A percentile compares a stretch with the other conserved stretches of the same genome.
Conservation (phyloP, 1,140 invertebrate species). For the Drosophila ironensis region DNA sequence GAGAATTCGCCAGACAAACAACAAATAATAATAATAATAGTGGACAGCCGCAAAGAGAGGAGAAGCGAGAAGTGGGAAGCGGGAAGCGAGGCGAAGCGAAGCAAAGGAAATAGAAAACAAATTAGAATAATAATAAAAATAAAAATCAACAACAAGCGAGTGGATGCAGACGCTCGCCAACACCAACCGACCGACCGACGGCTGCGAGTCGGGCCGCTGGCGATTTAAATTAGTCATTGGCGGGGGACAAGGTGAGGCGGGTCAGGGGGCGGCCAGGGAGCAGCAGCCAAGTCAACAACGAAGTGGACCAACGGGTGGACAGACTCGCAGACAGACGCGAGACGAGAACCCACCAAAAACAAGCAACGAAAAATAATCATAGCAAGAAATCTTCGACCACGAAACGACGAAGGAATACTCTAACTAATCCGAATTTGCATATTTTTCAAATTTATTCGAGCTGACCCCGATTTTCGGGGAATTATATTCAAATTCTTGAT, state of each 20-base stretch:
- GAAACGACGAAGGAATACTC: not conserved
- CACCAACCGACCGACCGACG: slow-evolving; percentile 5
- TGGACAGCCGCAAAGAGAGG: slow-evolving; percentile 10
- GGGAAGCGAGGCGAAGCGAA: slow-evolving; percentile 16
- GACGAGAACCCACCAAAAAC: slow-evolving; percentile 33
- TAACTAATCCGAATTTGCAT: not conserved
- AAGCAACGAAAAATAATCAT: slow-evolving; percentile 9
- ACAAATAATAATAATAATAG: slow-evolving; percentile 34
- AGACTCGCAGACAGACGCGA: slow-evolving; percentile 32
- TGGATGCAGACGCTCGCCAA: slow-evolving; percentile 19
- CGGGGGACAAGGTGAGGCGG: slow-evolving; percentile 5
- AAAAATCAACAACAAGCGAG: slow-evolving; percentile 34
- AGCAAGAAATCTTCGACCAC: not conserved
- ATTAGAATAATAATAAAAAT: slow-evolving; percentile 76
- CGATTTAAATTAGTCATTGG: slow-evolving; percentile 77
- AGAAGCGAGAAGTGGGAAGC: not conserved
- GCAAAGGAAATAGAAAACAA: slow-evolving; percentile 48
- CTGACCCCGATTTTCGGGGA: too few relatives aligned
- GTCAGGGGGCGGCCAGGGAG: not conserved
- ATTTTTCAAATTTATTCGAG: too few relatives aligned
- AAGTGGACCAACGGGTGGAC: slow-evolving; percentile 72
- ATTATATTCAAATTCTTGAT: too few relatives aligned
- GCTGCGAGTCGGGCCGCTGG: slow-evolving; percentile 40
- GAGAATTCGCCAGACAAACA: slow-evolving; percentile 68
- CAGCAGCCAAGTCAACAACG: slow-evolving; percentile 41